Conservation (phyloP, 2,888 invertebrate genomes). For the Lobophora halterata region DNA sequence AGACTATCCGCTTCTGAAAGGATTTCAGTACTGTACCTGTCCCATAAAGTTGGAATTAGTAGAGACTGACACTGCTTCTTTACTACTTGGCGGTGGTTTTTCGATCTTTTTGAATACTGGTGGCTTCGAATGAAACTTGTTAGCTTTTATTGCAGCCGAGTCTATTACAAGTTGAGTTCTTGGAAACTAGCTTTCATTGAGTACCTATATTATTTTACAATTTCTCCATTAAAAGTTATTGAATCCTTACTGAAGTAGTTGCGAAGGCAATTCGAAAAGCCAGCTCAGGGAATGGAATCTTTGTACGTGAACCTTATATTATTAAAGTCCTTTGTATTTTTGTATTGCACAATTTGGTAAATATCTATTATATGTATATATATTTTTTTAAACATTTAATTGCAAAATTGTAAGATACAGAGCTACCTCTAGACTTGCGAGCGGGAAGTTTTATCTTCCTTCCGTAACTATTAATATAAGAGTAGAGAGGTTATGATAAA, state of each 20-base stretch:
- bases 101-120: constrained; percentile 15
- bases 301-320: too few species aligned
- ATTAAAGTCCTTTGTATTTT: too few species aligned
- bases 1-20: constrained; percentile 30
- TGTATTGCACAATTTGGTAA: too few species aligned
- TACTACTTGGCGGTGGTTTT: constrained; percentile 18
- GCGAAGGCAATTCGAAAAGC: too few species aligned
- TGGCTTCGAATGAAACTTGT: constrained; percentile 16
- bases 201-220: constrained; percentile 1
- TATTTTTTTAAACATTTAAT: too few species aligned
- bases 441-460: too few species aligned
- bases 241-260: background rate
- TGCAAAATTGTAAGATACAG: too few species aligned
- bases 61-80: constrained; percentile 20
- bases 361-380: too few species aligned
- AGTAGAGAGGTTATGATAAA: too few species aligned
- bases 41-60: constrained; percentile 26
- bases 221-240: background rate
- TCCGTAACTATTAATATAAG: too few species aligned
- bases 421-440: too few species aligned
- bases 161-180: constrained; percentile 4
- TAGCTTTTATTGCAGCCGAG: constrained; percentile 13
- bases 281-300: too few species aligned
- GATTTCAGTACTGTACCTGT: constrained; percentile 28
- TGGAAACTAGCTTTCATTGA: constrained; percentile 8